These are phyloP conservation scores for Aphaenogaster ashmeadi DNA, from an alignment of 1,140 invertebrate species.

Conservation along the genomic window DNA sequence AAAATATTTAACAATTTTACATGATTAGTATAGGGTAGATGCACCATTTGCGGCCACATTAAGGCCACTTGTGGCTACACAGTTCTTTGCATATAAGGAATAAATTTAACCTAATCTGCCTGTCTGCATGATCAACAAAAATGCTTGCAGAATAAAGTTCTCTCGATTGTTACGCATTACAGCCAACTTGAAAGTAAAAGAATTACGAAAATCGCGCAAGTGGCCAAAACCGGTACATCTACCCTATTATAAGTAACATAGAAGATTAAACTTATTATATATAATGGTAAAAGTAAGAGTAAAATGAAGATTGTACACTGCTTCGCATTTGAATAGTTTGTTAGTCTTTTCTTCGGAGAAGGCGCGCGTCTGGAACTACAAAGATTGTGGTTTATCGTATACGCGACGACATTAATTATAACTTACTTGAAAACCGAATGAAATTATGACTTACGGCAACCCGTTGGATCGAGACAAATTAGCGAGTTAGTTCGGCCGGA, in stretches of 20 bases:
- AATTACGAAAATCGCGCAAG: no score
- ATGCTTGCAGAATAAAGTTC: no score
- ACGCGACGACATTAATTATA: neutral
- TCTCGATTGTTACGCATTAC: no score
- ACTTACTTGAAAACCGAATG: neutral
- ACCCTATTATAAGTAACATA: neutral
- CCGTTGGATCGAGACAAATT: neutral
- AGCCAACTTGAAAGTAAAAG: no score
- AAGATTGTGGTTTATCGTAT: neutral
- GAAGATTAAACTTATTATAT: neutral
- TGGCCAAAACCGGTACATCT: no score
- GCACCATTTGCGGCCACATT: no score
- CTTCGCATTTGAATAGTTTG: neutral
- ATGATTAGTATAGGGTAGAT: neutral
- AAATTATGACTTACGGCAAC: neutral
- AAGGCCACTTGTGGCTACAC: no score
- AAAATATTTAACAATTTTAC: neutral
- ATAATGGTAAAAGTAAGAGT: neutral
- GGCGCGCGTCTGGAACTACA: neutral
- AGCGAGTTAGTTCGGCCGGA: slow-evolving; percentile 21
- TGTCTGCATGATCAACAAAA: no score
- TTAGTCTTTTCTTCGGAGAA: neutral
- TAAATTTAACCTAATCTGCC: no score
- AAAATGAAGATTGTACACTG: neutral
- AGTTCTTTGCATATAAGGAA: no score